Evolutionary conservation across 2,113 vertebrate genomes (phyloP).

Genomic region (Muscicapa adusta): DNA sequence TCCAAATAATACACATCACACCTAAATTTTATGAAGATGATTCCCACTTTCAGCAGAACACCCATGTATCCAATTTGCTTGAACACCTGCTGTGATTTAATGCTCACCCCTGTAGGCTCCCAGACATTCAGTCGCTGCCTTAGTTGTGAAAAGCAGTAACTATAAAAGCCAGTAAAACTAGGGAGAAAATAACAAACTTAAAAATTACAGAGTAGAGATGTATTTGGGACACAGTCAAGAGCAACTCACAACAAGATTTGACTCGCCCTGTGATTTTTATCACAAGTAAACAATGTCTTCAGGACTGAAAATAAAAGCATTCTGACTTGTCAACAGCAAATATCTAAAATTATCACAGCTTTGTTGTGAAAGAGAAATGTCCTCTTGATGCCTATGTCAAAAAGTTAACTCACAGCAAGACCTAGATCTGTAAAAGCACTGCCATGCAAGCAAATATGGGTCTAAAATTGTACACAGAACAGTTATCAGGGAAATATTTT

Average conservation of each 20-base stretch:
- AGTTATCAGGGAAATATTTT: neutral
- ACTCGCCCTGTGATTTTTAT: neutral
- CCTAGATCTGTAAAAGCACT: neutral
- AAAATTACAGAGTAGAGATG: neutral
- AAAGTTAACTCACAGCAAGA: neutral
- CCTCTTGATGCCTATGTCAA: neutral
- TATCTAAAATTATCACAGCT: neutral
- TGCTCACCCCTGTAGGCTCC: neutral
- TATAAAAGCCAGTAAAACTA: neutral
- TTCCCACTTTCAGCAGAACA: neutral
- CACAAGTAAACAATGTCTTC: neutral
- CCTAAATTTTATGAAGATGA: neutral
- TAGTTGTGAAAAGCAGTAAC: neutral
- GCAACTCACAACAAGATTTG: neutral
- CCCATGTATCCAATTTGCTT: neutral
- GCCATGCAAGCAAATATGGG: neutral
- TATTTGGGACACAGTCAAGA: neutral
- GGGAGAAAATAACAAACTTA: neutral
- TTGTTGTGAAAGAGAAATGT: neutral
- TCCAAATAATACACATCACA: neutral
- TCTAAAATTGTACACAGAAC: neutral
- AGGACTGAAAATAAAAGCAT: neutral
- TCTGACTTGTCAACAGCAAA: neutral
- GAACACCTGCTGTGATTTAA: neutral
- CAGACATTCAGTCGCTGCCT: neutral